Percentiles rank a stretch among this genome's conserved stretches.
Evolutionary conservation across 1,140 invertebrate genomes (phyloP).

Genomic region (Ladona fulva): DNA sequence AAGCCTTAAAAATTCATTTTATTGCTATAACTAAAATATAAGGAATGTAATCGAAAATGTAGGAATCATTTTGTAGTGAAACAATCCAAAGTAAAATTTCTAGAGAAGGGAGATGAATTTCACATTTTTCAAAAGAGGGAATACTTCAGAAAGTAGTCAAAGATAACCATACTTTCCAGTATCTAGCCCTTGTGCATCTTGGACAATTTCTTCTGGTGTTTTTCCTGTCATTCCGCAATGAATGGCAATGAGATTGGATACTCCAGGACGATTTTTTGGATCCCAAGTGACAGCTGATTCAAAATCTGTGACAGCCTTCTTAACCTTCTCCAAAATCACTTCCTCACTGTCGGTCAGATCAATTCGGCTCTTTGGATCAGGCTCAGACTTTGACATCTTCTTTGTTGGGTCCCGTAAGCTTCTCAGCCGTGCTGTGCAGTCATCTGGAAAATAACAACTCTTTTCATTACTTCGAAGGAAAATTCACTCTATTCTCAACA

Average conservation of each 20-base stretch:
- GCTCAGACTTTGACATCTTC: slow-evolving; percentile 98
- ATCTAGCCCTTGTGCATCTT: neutral
- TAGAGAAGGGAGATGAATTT: no score
- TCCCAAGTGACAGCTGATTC: slow-evolving; percentile 76
- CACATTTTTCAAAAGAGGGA: no score
- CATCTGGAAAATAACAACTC: slow-evolving; percentile 20
- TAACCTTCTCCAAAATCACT: slow-evolving; percentile 67
- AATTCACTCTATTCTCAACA: no score
- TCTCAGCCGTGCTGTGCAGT: slow-evolving; percentile 45
- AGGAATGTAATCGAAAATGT: no score
- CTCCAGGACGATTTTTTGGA: slow-evolving; percentile 64
- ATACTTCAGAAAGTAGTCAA: no score
- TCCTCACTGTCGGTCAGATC: slow-evolving; percentile 73
- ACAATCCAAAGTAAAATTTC: no score
- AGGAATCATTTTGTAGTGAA: no score
- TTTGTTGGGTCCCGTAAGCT: slow-evolving; percentile 74
- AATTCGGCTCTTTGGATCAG: slow-evolving; percentile 66
- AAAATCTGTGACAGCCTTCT: slow-evolving; percentile 88
- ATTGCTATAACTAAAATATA: no score
- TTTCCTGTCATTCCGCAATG: slow-evolving; percentile 66
- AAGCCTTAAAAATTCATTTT: no score
- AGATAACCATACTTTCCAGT: neutral
- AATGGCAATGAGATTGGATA: slow-evolving; percentile 81
- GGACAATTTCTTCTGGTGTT: slow-evolving; percentile 52
- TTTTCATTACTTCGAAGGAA: no score